Evolutionary conservation across 2,888 invertebrate species (phyloP).

Genomic region (Aporophyla lueneburgensis): DNA sequence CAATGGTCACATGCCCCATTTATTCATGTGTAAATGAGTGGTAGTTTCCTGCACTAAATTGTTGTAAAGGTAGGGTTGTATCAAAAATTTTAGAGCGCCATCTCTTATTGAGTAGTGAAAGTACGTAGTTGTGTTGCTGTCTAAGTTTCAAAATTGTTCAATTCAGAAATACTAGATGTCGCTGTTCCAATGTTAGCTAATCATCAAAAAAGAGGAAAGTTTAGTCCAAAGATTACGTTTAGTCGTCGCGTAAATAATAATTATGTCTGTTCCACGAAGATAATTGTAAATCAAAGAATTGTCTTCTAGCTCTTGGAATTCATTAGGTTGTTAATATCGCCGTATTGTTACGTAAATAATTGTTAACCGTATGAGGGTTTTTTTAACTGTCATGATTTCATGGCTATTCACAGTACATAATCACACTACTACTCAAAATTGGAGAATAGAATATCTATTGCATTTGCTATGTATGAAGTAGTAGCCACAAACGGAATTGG

Average conservation of each 20-base stretch:
- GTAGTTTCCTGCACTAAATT: too few relatives aligned
- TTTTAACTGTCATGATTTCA: too few relatives aligned
- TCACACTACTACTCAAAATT: neutral
- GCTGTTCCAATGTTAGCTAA: neutral
- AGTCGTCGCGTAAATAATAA: neutral
- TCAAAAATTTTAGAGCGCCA: conserved; percentile 71
- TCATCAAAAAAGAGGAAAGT: neutral
- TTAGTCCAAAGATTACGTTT: too few relatives aligned
- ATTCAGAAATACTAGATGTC: conserved; percentile 44
- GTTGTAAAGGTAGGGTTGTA: neutral
- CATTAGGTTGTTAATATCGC: neutral
- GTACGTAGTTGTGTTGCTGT: conserved; percentile 14
- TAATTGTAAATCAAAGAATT: neutral
- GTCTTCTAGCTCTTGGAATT: neutral
- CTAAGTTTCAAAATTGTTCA: neutral
- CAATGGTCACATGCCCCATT: neutral
- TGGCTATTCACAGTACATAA: neutral
- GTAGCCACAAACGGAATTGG: conserved; percentile 15
- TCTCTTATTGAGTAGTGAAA: conserved; percentile 76
- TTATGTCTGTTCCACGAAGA: neutral
- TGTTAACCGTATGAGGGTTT: neutral
- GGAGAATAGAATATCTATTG: neutral
- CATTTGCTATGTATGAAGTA: neutral
- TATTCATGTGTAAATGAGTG: rapidly evolving
- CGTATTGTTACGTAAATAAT: neutral